Evolutionary conservation across 1,140 invertebrate genomes (phyloP), one percentile per base, ranked within the genome.

Genomic region (Amphibalanus amphitrite): DNA sequence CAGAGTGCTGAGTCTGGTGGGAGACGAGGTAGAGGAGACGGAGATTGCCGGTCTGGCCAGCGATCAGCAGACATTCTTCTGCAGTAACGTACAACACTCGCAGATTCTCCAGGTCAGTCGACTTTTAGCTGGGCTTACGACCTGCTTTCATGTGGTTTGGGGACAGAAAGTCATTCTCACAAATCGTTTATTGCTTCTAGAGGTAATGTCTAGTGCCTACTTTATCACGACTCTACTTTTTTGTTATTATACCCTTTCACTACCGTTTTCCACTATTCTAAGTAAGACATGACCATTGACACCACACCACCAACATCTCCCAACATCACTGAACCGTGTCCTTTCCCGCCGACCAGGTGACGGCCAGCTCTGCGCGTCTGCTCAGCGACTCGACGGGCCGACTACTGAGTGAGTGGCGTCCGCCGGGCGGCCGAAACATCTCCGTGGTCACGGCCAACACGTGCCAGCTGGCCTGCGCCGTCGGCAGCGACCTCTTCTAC

Each of bases 11-110:
- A 89, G 88, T 73, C 79, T 97, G 29, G 92, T 87, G 76, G 94
- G 93, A 0, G 95, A 97, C 77, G 95, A 98, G 82, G 93, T 98
- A 0, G 95, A 98, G 80, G 96, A 98, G 81, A 97, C 93, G 0
- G 92, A 97, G 78, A 90, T 94, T 73, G 80, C 86, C 65, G 93
- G 92, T 33, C 97, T 98, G 78, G 85, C 91, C 65, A 87, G 90
- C 8, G 90, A 93, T 76, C 86, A 93, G 74, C 93, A 97, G 79
- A 97, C 95, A 0, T 94, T 97, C 76, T 91, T 88, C 76, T 94
- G 92, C 73, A 90, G 90, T 0, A 97, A 97, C 83, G 92, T 97
- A 4, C 86, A 84, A 25, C 82, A 88, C 76, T 86, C 91, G 78
- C 88, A 94, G 77, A 85, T 98, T 67, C 81, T 91, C 47, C 88